Base-by-base conservation (phyloP, 2,888 invertebrate genomes). In the Sphaeridia pumilis region DNA sequence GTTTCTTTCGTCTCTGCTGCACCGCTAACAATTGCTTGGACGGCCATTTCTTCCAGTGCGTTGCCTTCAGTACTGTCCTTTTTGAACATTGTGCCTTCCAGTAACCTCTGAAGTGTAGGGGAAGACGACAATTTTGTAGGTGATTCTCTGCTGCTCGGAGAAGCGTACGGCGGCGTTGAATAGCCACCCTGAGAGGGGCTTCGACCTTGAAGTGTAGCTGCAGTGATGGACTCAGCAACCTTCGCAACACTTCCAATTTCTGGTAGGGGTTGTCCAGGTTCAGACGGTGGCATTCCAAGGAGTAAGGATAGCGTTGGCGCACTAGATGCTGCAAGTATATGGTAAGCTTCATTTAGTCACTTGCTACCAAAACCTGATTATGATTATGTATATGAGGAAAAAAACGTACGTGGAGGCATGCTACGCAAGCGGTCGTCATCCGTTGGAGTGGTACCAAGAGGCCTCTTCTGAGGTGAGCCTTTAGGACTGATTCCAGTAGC, bases 281-380 rank as follows among this genome's bases (percentile, higher is more conserved):
- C 67, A 57, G 71, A 65, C 3, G 71, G 70, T 53, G 76, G 73
- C 59, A 75, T 75, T 60, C 81, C 84, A 4, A 85, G 70, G 5
- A 85, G 70, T 77, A 82, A 81, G 0, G 84, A 84, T 1, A 85
- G 70, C 0, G 85, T 85, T 0, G 85, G 84, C 0, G 84, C 83
- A 0, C 80, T 26, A 46, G 4, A n/a, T n/a, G n/a, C n/a, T n/a
- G n/a, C n/a, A n/a, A n/a, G n/a, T n/a, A n/a, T n/a, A n/a, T n/a
- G n/a, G n/a, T n/a, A n/a, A n/a, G n/a, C n/a, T n/a, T n/a, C n/a
- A n/a, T n/a, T n/a, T n/a, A n/a, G n/a, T n/a, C n/a, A n/a, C n/a
- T n/a, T n/a, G n/a, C n/a, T n/a, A n/a, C n/a, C n/a, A n/a, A n/a
- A n/a, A n/a, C n/a, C n/a, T n/a, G n/a, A n/a, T n/a, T n/a, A n/a